Conservation (phyloP, 2,797 vertebrate species). For the Pitangus sulphuratus region DNA sequence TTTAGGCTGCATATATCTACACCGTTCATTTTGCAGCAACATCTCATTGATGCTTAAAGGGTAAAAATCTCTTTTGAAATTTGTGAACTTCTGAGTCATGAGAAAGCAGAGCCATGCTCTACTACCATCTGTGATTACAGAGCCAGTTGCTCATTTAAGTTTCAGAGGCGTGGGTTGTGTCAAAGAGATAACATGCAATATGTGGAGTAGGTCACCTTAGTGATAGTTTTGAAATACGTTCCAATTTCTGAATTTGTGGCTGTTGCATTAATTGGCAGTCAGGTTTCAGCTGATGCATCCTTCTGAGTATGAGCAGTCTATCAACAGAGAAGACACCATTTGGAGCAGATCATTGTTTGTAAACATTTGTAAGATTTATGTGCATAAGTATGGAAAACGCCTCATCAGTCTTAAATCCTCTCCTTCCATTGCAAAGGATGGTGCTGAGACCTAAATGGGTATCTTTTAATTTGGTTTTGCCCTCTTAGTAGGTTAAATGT, state of each 20-base stretch:
- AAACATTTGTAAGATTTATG: constrained; percentile 1
- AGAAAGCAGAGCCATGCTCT: background rate
- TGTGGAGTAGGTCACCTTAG: constrained; percentile 11
- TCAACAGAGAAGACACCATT: background rate
- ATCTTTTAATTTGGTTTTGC: background rate
- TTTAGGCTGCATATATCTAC: background rate
- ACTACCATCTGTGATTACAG: constrained; percentile 39
- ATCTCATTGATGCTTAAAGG: background rate
- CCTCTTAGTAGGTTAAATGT: background rate
- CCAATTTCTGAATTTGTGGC: background rate
- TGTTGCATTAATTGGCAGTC: background rate
- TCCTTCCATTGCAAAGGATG: background rate
- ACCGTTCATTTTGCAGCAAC: background rate
- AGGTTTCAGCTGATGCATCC: background rate
- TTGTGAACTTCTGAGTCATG: background rate
- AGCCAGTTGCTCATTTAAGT: constrained; percentile 45
- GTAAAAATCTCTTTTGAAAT: background rate
- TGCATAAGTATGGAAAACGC: background rate
- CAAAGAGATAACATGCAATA: background rate
- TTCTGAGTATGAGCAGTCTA: background rate
- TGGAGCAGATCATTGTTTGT: constrained; percentile 21
- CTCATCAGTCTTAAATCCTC: background rate
- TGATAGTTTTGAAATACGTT: constrained; percentile 19
- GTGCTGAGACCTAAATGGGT: background rate
- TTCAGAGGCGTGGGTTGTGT: constrained; percentile 32